Conservation (phyloP, 1,140 invertebrate genomes). For the Drosophila neocordata region DNA sequence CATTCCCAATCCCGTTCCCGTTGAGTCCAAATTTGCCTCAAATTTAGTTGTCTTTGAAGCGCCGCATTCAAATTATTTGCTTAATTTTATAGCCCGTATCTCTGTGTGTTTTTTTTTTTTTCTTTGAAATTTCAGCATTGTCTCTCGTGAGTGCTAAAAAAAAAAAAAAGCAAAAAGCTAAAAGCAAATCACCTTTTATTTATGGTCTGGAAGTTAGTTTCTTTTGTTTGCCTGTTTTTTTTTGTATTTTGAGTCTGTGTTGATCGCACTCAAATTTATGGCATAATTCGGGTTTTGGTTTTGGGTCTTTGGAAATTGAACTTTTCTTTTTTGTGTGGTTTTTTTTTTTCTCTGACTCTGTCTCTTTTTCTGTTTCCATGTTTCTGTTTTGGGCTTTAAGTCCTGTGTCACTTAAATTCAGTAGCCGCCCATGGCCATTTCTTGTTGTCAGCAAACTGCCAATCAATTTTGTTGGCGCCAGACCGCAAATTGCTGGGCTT, state of each 20-base stretch:
- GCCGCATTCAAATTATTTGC: constrained; percentile 70
- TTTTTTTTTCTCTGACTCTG: not conserved
- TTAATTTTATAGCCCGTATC: constrained; percentile 66
- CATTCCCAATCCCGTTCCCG: constrained; percentile 20
- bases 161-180: constrained; percentile 49
- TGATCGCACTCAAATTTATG: constrained; percentile 18
- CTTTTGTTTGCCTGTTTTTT: constrained; percentile 25
- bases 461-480: constrained; percentile 18
- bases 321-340: too few relatives aligned
- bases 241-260: constrained; percentile 7
- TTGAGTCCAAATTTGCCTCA: not conserved
- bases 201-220: constrained; percentile 54
- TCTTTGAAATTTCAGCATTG: constrained; percentile 34
- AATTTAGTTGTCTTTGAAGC: constrained; percentile 53
- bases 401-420: constrained; percentile 12
- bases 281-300: constrained; percentile 14
- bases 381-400: not conserved
- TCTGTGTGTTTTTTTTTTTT: not conserved
- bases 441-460: constrained; percentile 6
- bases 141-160: constrained; percentile 39
- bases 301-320: not conserved
- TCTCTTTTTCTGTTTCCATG: not conserved
- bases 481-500: constrained; percentile 14
- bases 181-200: constrained; percentile 72
- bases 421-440: constrained; percentile 7